These are phyloP conservation scores for Alloplasta piceator DNA, from an alignment of 2,888 invertebrate genomes.

Conservation along the genomic window DNA sequence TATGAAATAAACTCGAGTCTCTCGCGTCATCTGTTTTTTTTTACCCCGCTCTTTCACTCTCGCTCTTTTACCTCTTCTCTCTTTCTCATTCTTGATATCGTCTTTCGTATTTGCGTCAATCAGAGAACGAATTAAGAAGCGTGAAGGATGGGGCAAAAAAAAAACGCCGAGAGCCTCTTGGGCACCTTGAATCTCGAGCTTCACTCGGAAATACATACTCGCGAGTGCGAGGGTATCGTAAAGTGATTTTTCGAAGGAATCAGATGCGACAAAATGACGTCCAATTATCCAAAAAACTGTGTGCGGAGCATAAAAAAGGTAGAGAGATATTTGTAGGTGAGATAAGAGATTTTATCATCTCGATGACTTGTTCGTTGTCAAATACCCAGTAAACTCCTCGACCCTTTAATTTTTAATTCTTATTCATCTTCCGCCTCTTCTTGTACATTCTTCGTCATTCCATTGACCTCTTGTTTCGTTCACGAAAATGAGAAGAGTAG, in stretches of 20 bases:
- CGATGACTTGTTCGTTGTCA: conserved; percentile 49
- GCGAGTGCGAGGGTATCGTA: conserved; percentile 22
- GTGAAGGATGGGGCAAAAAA: conserved; percentile 31
- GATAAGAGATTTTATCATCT: conserved; percentile 52
- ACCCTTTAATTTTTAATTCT: conserved; percentile 41
- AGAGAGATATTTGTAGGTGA: neutral
- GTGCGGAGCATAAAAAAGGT: conserved; percentile 10
- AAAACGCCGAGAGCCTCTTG: conserved; percentile 24
- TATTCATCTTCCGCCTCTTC: conserved; percentile 26
- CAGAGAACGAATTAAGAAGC: conserved; percentile 76
- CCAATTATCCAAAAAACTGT: conserved; percentile 29
- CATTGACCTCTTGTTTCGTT: conserved; percentile 37
- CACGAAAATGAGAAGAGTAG: neutral
- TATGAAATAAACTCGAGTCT: conserved; percentile 75
- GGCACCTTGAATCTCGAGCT: conserved; percentile 20
- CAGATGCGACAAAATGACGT: conserved; percentile 57
- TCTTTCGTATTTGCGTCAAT: conserved; percentile 78
- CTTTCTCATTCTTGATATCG: conserved; percentile 37
- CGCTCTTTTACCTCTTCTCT: neutral
- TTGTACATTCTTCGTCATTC: conserved; percentile 15
- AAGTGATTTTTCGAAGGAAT: conserved; percentile 53
- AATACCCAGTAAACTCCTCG: conserved; percentile 17
- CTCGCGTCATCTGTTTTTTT: conserved; percentile 12
- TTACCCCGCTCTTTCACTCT: conserved; percentile 20
- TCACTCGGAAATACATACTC: conserved; percentile 1